These are phyloP conservation scores for Sicus ferrugineus DNA, from an alignment of 2,888 invertebrate species.

Conservation along the genomic window DNA sequence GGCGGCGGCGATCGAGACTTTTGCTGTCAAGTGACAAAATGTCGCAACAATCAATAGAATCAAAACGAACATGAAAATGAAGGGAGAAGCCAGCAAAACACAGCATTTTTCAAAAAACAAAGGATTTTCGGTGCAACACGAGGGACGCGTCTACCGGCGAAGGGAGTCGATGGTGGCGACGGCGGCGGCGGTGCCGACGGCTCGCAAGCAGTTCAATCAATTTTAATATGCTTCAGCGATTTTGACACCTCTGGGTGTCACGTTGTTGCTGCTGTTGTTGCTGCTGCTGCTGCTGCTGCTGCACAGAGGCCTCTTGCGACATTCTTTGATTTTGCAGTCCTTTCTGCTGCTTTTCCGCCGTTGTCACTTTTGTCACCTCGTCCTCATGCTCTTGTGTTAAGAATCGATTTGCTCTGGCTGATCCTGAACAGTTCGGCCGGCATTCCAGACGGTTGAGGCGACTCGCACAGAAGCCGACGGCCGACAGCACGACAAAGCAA, in stretches of 20 bases:
- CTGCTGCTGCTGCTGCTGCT: not conserved
- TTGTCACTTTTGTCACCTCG: not conserved
- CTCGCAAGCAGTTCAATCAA: constrained; percentile 48
- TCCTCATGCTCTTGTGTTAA: not conserved
- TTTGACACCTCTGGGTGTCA: constrained; percentile 49
- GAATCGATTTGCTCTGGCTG: constrained; percentile 28
- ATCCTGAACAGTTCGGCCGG: constrained; percentile 10
- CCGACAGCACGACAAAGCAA: constrained; percentile 24
- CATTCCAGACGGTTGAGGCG: not conserved
- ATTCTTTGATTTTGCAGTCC: not conserved
- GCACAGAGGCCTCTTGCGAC: not conserved
- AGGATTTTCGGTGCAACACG: constrained; percentile 31
- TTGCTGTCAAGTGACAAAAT: constrained; percentile 46
- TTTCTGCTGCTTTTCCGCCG: not conserved
- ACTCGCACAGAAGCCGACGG: not conserved
- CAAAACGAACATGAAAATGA: constrained; percentile 2
- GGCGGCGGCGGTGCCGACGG: no score
- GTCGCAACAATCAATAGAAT: constrained; percentile 27
- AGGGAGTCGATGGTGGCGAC: constrained; percentile 12
- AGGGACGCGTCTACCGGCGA: constrained; percentile 4
- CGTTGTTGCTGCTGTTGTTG: constrained; percentile 20
- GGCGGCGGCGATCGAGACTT: not conserved
- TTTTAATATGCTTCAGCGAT: constrained; percentile 53
- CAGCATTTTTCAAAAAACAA: constrained; percentile 35
- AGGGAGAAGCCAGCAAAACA: constrained; percentile 13